phyloP scores from a whole-genome alignment of 2,797 vertebrate genomes.

The Microctenopoma lineatum region DNA sequence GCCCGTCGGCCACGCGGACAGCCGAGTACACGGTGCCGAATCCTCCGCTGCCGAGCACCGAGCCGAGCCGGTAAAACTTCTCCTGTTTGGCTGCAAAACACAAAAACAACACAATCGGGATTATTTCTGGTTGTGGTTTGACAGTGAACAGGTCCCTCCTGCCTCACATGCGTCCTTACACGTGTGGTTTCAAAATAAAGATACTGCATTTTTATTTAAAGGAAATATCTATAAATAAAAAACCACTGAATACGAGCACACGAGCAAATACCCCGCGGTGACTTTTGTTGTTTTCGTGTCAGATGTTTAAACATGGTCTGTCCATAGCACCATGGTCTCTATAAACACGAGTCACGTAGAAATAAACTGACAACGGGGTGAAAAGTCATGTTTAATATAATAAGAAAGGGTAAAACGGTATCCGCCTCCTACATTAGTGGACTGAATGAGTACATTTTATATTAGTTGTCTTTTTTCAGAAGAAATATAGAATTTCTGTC shows the following conservation, averaged over 20 bases:
- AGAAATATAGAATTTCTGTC: rapidly evolving
- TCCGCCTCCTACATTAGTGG: neutral
- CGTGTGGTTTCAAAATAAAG: neutral
- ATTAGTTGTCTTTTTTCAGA: rapidly evolving
- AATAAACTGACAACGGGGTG: neutral
- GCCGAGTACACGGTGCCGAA: slow-evolving; percentile 94
- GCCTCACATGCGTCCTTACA: too few species aligned
- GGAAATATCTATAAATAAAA: neutral
- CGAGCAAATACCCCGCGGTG: neutral
- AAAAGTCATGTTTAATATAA: too few species aligned
- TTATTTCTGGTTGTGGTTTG: too few species aligned
- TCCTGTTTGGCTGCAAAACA: slow-evolving; percentile 87
- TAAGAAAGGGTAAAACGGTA: neutral
- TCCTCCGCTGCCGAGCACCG: slow-evolving; percentile 92
- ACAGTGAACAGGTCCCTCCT: neutral
- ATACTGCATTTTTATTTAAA: too few species aligned
- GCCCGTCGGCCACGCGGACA: slow-evolving; percentile 87
- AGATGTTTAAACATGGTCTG: slow-evolving; percentile 39
- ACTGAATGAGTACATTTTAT: neutral
- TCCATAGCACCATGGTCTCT: neutral
- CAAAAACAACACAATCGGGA: neutral
- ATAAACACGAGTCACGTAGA: neutral
- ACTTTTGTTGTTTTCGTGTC: too few species aligned
- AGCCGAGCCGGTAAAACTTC: slow-evolving; percentile 91
- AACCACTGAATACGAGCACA: neutral